phyloP scores from a whole-genome alignment of 2,113 vertebrate species.

The Cynopterus brachyotis region DNA sequence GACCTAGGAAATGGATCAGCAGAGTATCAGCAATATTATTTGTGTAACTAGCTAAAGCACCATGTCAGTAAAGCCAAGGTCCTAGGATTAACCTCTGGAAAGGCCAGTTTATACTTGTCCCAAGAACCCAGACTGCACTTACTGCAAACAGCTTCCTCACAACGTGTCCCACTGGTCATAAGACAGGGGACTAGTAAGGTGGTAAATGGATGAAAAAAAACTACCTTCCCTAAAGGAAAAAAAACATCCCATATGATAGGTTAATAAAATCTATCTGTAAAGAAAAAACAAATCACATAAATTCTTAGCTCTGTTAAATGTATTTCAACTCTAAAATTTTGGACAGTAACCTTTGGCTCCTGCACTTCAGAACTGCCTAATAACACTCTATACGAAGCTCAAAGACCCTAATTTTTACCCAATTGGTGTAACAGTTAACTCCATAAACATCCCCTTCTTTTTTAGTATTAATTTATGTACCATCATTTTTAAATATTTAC shows the following conservation, averaged over 20 bases:
- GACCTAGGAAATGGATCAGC: slow-evolving; percentile 10
- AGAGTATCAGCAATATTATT: background rate
- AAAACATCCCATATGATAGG: background rate
- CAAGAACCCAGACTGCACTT: background rate
- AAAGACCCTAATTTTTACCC: background rate
- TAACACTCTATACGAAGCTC: slow-evolving; percentile 4
- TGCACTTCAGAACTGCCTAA: slow-evolving; percentile 6
- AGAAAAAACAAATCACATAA: background rate
- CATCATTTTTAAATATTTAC: slow-evolving; percentile 66
- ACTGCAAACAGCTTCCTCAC: slow-evolving; percentile 14
- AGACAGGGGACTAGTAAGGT: slow-evolving; percentile 5
- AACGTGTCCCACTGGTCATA: background rate
- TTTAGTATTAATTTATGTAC: slow-evolving; percentile 39
- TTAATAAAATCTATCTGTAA: slow-evolving; percentile 33
- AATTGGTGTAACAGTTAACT: background rate
- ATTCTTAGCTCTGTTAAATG: slow-evolving; percentile 30
- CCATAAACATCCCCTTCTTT: slow-evolving; percentile 24
- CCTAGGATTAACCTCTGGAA: background rate
- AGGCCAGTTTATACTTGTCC: background rate
- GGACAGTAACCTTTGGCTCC: slow-evolving; percentile 19
- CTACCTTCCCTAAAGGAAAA: background rate
- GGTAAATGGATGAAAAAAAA: slow-evolving; percentile 13
- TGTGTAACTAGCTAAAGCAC: slow-evolving; percentile 30
- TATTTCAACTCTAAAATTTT: slow-evolving; percentile 41
- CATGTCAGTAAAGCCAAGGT: background rate